These are phyloP conservation scores for Datnioides undecimradiatus DNA, from an alignment of 2,113 vertebrate genomes.

Conservation along the genomic window DNA sequence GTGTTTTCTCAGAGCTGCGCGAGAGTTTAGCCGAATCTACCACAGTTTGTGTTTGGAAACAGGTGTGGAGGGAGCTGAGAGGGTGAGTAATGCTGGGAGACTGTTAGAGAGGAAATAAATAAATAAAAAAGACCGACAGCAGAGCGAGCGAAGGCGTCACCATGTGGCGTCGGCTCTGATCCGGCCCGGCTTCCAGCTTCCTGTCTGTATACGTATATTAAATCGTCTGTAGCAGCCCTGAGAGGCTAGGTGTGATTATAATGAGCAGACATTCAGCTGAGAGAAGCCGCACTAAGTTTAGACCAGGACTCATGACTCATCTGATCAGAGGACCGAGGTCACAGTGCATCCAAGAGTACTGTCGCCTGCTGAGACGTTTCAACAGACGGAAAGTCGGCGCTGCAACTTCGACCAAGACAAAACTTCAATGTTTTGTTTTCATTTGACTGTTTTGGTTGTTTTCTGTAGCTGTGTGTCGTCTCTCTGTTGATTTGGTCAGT, in stretches of 20 bases:
- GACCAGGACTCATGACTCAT: slow-evolving; percentile 28
- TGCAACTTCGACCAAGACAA: neutral
- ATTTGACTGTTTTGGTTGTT: neutral
- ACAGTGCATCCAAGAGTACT: neutral
- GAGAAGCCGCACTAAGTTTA: slow-evolving; percentile 30
- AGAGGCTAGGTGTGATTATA: slow-evolving; percentile 50
- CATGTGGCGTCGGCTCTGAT: slow-evolving; percentile 4
- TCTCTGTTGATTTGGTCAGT: neutral
- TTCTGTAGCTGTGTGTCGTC: neutral
- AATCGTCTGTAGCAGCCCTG: slow-evolving; percentile 13
- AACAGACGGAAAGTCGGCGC: neutral
- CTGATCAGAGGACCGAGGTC: slow-evolving; percentile 1
- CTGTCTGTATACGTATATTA: slow-evolving; percentile 13
- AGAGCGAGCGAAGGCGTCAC: neutral
- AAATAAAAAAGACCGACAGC: slow-evolving; percentile 18
- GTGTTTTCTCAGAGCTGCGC: slow-evolving; percentile 30
- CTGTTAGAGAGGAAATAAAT: too few relatives aligned
- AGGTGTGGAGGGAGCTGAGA: slow-evolving; percentile 6
- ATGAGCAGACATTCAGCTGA: slow-evolving; percentile 27
- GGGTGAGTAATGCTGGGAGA: slow-evolving; percentile 20
- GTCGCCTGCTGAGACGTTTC: neutral
- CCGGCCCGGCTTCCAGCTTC: neutral
- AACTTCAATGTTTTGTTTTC: neutral
- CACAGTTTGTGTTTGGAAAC: slow-evolving; percentile 27
- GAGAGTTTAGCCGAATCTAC: slow-evolving; percentile 24